Percentiles rank a stretch among this genome's conserved stretches.
Conservation (phyloP, 2,797 vertebrate genomes). For the Myotis planiceps region DNA sequence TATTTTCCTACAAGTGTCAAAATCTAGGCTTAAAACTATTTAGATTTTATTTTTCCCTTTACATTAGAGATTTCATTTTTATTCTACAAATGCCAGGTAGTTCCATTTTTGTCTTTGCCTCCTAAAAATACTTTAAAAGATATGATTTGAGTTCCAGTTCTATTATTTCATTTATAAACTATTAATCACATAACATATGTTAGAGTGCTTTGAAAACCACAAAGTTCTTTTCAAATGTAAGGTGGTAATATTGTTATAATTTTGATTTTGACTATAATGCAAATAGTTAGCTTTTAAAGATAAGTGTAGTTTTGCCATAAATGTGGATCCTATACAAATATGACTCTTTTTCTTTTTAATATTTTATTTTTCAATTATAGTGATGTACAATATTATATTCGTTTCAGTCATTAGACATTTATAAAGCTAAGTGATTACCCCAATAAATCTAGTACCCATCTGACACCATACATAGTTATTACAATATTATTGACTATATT, state of each 20-base stretch:
- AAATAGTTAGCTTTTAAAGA: background rate
- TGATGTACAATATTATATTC: background rate
- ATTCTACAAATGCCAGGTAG: background rate
- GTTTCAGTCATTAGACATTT: background rate
- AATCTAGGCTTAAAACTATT: constrained; percentile 33
- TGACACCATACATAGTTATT: background rate
- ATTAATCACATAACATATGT: background rate
- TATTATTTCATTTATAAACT: constrained; percentile 12
- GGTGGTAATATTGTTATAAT: background rate
- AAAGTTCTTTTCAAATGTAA: background rate
- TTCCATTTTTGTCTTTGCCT: background rate
- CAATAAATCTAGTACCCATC: background rate
- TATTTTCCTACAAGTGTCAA: constrained; percentile 22
- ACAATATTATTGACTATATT: background rate
- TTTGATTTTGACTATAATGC: constrained; percentile 4
- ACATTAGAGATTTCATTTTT: background rate
- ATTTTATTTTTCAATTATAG: background rate
- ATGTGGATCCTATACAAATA: background rate
- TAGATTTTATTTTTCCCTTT: constrained; percentile 9
- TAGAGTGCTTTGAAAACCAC: constrained; percentile 16
- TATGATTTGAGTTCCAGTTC: constrained; percentile 30
- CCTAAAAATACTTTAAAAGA: constrained; percentile 1
- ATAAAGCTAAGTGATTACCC: background rate
- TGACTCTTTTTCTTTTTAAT: background rate
- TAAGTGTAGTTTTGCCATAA: background rate